Conservation (phyloP, 2,888 invertebrate species). For the Hoplodrina ambigua region DNA sequence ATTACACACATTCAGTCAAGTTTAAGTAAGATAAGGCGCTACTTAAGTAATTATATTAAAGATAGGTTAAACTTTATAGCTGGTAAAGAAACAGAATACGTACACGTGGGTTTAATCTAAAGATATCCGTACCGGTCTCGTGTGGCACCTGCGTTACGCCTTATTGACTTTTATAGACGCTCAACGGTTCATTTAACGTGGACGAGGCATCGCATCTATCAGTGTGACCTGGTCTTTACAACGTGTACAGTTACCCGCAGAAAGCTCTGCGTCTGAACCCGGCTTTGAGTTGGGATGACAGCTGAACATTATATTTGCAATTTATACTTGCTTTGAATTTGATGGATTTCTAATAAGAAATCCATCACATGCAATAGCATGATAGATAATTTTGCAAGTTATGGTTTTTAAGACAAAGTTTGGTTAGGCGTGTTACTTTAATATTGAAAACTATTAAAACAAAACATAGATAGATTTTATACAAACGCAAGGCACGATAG, state of each 20-base stretch:
- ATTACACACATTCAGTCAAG: constrained; percentile 36
- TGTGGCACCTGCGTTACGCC: constrained; percentile 76
- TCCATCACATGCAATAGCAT: no score
- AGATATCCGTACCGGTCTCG: constrained; percentile 57
- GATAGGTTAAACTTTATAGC: constrained; percentile 45
- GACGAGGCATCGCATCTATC: constrained; percentile 45
- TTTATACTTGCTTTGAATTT: constrained; percentile 28
- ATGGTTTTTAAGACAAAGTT: no score
- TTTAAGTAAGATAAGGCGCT: constrained; percentile 36
- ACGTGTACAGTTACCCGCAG: constrained; percentile 38
- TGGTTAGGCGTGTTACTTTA: no score
- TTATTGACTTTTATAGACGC: constrained; percentile 73
- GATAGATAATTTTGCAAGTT: constrained; percentile 1
- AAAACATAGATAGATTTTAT: no score
- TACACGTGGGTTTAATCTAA: constrained; percentile 55
- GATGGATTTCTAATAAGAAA: constrained; percentile 24
- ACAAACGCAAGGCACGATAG: no score
- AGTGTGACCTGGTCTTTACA: constrained; percentile 43
- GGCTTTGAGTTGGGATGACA: constrained; percentile 31
- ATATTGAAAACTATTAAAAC: no score
- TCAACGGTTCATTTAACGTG: constrained; percentile 70
- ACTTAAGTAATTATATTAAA: constrained; percentile 37
- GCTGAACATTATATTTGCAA: constrained; percentile 41
- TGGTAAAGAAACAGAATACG: constrained; percentile 41
- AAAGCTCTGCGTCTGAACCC: constrained; percentile 18